phyloP scores from a whole-genome alignment of 2,888 invertebrate species.

The Drosophila colorata region DNA sequence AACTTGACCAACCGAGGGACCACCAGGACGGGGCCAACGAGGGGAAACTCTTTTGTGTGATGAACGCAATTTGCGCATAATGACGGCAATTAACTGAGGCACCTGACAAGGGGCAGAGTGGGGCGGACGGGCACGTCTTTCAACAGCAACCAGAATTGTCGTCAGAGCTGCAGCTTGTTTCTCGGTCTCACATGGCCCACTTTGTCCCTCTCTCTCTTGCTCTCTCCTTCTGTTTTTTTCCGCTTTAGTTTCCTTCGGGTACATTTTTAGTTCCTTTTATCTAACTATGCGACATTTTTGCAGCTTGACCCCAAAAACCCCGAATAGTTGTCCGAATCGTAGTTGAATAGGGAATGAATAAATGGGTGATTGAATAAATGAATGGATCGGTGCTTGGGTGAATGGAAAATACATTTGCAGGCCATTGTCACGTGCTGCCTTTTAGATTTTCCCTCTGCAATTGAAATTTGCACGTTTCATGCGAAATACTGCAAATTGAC shows the following conservation, averaged over 20 bases:
- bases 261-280: constrained; percentile 11
- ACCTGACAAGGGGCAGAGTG: constrained; percentile 42
- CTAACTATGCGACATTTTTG: constrained; percentile 16
- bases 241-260: background rate
- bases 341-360: constrained; percentile 18
- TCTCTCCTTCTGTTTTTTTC: background rate
- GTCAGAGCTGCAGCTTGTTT: background rate
- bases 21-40: background rate
- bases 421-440: constrained; percentile 74
- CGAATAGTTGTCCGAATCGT: constrained; percentile 21
- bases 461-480: constrained; percentile 45
- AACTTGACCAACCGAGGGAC: constrained; percentile 41
- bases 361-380: constrained; percentile 19
- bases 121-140: constrained; percentile 3
- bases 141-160: constrained; percentile 33
- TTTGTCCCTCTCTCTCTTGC: background rate
- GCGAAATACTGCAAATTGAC: constrained; percentile 30
- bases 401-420: constrained; percentile 64
- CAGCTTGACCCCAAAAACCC: constrained; percentile 17
- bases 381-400: constrained; percentile 24
- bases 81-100: constrained; percentile 67
- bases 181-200: background rate
- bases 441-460: constrained; percentile 37
- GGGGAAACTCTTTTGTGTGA: constrained; percentile 40
- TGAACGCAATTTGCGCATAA: constrained; percentile 68